Base-by-base conservation (phyloP, 2,797 vertebrate genomes). In the Notoglanidium macrostoma region DNA sequence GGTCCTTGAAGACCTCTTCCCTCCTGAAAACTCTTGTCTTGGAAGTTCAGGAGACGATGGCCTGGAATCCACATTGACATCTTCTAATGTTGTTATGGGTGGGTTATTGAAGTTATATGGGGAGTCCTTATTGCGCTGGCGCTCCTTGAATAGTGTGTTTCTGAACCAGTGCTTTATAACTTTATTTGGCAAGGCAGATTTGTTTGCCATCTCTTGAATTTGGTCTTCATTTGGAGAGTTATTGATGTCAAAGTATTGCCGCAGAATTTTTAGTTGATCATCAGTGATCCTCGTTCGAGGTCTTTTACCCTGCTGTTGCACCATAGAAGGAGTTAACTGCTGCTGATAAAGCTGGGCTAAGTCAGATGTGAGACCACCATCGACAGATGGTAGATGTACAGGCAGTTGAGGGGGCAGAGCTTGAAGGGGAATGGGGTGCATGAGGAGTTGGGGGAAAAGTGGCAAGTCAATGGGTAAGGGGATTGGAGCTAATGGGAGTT, bases 131-230 rank as follows among this genome's bases (percentile, higher is more conserved):
- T 99, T 99, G 87, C 98, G 96, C 83, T 99, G 98, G 55, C 98
- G 97, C 92, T 99, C 98, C 92, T 99, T 99, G 93, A 99, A 99
- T 49, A 99, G 95, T 0, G 98, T 99, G 92, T 99, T 99, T 90
- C 98, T 96, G 93, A 99, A 99, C 98, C 98, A 99, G 94, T 99
- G 98, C 94, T 99, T 99, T 92, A 99, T 99, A 88, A 99, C 98
- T 90, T 99, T 99, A 93, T 98, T 97, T 83, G 97, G 97, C 93
- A 99, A 90, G 73, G 97, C 96, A 0, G 98, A 98, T 85, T 97
- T 95, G 92, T 95, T 95, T 0, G 98, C 97, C 97, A 99, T 98
- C 93, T 98, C 98, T 92, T 96, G 97, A 90, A 99, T 97, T 92
- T 99, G 98, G 70, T 99, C 98, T 88, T 99, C 98, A 88, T 97